Base-by-base conservation (phyloP, 1,140 invertebrate genomes). In the Liolophura sinensis region DNA sequence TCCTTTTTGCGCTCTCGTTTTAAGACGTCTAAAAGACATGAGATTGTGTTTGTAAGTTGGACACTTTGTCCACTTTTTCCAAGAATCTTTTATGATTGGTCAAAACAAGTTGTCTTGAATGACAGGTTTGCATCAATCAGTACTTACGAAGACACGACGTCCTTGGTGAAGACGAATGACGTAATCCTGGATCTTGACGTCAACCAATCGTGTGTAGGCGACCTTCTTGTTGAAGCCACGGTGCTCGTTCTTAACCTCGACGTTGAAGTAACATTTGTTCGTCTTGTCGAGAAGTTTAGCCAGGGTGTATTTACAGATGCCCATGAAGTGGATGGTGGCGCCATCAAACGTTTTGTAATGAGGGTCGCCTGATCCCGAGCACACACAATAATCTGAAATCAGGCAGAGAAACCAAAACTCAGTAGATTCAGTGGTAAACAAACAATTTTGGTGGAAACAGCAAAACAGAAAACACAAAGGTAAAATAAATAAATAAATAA, bases 331-430 rank as follows among this genome's bases (percentile, higher is more conserved):
- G 24, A 70, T 68, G 20, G 40, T 47, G 22, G 62, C 22, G 11
- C 65, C 65, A 52, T 70, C 64, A 49, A 57, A 70, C 47, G 68
- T 67, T 24, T 51, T 15, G 27, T 70, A 70, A 48, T 70, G 65
- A 27, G 65, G 65, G 48, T 70, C 65, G 15, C 65, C 68, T 6
- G 62, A 56, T 9, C 20, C 68, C 9, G 22, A 50, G 46, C 68
- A 70, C 47, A 18, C 46, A 40, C 68, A 70, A 20, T 40, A 40
- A 40, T 40, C 31, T 40, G 31, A 40, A n/a, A 40, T 9, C 31
- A 40, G 31, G 9, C 31, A 40, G 31, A 40, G 31, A 40, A 40
- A 40, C 31, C 3, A n/a, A 9, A 40, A 40, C 3, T 40, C 31
- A 40, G 3, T 40, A 3, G 9, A 40, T 40, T 9, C 31, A 40